Evolutionary conservation across 2,797 vertebrate species (phyloP), one percentile per base, ranked within the genome.

Genomic region (Labroides dimidiatus): DNA sequence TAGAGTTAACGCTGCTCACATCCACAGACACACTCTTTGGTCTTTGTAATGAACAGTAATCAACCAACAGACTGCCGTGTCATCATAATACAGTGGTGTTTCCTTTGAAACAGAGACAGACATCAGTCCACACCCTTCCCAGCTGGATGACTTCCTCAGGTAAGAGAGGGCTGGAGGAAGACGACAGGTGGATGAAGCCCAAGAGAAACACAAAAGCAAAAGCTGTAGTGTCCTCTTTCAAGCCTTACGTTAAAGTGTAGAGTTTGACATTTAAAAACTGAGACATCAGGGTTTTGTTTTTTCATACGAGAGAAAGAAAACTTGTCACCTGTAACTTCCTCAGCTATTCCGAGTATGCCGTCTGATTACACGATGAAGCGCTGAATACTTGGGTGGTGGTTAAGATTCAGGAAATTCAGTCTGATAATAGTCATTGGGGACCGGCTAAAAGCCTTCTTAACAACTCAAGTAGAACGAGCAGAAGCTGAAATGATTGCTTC

Each of bases 341-440:
- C 58, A 67, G 65, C 39, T 49, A 59, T 57, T 85, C 58, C 11
- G 39, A 16, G 53, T 13, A 50, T 61, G 65, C 63, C 41, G 44
- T 71, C 71, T 71, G 83, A 75, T 80, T 72, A 63, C 44, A 80
- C 75, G 74, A 85, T 73, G 60, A 65, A 56, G 65, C 54, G 72
- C 36, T 3, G 54, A 77, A 19, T 59, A 68, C 65, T 44, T 64
- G 52, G 56, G 55, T 69, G 63, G 64, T 70, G 51, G 67, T 72
- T 81, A 47, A 55, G 42, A 75, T 73, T 72, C 65, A 77, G 53
- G 67, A 76, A 75, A 74, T 69, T 77, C 55, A 67, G 51, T 56
- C 44, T 77, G 54, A 87, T 80, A 77, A 85, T 54, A 67, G 74
- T 52, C 66, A 76, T 27, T 64, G 52, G 53, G 68, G 68, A 80